phyloP scores from a whole-genome alignment of 2,113 vertebrate species.

The Mormyrus lacerda region DNA sequence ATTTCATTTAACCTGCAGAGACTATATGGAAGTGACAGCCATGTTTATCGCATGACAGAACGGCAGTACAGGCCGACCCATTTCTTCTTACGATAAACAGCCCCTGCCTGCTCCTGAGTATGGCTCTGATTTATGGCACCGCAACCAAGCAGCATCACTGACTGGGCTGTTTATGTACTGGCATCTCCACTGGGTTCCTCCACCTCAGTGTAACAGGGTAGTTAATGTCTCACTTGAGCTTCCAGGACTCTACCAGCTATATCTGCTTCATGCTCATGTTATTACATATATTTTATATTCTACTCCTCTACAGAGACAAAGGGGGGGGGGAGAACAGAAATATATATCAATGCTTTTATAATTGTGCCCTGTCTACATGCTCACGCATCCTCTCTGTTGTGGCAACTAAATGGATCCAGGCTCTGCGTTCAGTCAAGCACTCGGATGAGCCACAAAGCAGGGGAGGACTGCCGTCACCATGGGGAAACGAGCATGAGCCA shows the following conservation, averaged over 20 bases:
- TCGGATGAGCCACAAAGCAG: background rate
- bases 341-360: background rate
- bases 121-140: constrained; percentile 85
- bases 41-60: constrained; percentile 99
- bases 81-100: constrained; percentile 95
- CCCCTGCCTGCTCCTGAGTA: constrained; percentile 77
- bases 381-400: background rate
- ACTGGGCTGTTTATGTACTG: constrained; percentile 84
- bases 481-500: background rate
- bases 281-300: background rate
- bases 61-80: constrained; percentile 91
- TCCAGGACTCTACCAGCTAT: background rate
- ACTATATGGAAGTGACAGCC: constrained; percentile 93
- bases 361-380: background rate
- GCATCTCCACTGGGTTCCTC: constrained; percentile 57
- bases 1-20: constrained; percentile 98
- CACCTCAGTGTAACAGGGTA: background rate
- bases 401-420: constrained; percentile 15
- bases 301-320: background rate
- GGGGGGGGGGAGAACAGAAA: background rate
- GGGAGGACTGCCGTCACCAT: background rate
- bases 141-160: constrained; percentile 73
- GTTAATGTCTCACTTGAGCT: background rate
- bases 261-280: background rate
- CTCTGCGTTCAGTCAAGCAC: background rate